Base-by-base conservation (phyloP, 2,888 invertebrate species). In the Cosmopolites sordidus region DNA sequence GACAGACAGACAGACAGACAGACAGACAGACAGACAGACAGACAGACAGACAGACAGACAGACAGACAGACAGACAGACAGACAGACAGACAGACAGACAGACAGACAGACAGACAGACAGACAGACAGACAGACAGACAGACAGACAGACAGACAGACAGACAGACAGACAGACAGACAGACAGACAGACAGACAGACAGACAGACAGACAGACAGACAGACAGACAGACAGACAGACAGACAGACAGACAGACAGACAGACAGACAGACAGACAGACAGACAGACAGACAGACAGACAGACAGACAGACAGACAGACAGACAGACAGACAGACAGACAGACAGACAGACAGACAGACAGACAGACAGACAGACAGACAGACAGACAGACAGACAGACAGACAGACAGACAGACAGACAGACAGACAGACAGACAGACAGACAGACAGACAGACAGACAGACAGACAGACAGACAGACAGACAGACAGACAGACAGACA, bases 261-360 rank as follows among this genome's bases (percentile, higher is more conserved):
- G 53, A 52, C 52, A 52, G 52, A 52, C 52, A 47, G 41, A 52
- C 52, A 52, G 52, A 52, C 52, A 52, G 41, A 52, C 52, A 47
- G 52, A 52, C 52, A 52, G 41, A 52, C 52, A 52, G 52, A 52
- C 52, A 47, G 41, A 52, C 52, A 52, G 52, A 52, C 52, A 52
- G 41, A 52, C 52, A 47, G 52, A 52, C 52, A 52, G 41, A 52
- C 52, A 52, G 52, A 52, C 52, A 47, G 41, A 52, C 52, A 52
- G 52, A 52, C 52, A 52, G 41, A 52, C 52, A 47, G 52, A 52
- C 52, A 52, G 41, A 52, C 52, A 52, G 52, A 52, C 52, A 47
- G 41, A 52, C 52, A 52, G 52, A 52, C 52, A 52, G 41, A 52
- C 52, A 47, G 52, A 52, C 52, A 52, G 41, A 38, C 38, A 38